Conservation (phyloP, 2,888 invertebrate species). For the Dugesia japonica region DNA sequence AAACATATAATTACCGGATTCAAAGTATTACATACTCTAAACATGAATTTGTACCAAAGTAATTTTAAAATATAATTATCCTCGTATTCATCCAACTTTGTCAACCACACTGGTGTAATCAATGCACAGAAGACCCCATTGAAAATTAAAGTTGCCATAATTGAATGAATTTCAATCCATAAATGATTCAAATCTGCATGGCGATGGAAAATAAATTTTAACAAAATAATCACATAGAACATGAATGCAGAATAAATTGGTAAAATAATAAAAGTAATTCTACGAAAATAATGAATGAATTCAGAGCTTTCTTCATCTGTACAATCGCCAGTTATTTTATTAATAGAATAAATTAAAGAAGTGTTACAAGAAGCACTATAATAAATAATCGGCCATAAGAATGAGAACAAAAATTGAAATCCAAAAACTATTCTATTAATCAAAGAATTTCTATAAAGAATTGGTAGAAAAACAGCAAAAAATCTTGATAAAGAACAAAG, state of each 20-base stretch:
- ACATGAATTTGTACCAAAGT: neutral
- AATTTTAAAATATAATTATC: neutral
- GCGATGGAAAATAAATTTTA: neutral
- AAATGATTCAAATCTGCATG: neutral
- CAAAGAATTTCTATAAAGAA: neutral
- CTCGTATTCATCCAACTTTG: neutral
- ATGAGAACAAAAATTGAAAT: neutral
- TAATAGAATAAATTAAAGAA: neutral
- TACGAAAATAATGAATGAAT: neutral
- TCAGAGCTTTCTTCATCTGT: neutral
- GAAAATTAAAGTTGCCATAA: neutral
- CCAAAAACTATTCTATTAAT: neutral
- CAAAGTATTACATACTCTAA: neutral
- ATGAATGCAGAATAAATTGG: neutral
- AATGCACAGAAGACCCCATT: neutral
- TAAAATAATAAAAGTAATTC: neutral
- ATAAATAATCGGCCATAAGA: neutral
- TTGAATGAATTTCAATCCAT: neutral
- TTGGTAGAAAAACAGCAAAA: neutral
- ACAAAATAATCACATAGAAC: neutral
- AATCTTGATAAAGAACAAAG: neutral
- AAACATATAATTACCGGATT: neutral
- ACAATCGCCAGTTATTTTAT: neutral
- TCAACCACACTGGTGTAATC: neutral
- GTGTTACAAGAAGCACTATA: neutral